Evolutionary conservation across 2,888 invertebrate species (phyloP), one percentile per base, ranked within the genome.

Genomic region (Troides aeacus): DNA sequence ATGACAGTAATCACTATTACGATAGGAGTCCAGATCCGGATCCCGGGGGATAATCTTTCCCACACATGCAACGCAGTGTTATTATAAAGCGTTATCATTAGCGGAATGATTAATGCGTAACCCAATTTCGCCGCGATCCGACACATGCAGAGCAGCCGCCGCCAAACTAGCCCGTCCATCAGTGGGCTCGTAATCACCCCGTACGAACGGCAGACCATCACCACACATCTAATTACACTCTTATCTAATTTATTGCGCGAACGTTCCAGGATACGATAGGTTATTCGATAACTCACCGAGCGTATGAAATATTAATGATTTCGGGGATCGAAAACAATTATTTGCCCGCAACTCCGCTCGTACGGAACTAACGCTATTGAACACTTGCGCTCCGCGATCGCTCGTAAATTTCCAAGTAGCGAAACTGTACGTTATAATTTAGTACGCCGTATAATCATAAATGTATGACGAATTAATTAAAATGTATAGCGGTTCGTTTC

Each of bases 91-190:
- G 76, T 75, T 76, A 80, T 80, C 77, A 74, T 75, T 76, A 78
- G 72, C 78, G 73, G 69, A 71, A 75, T 84, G 83, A 84, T 82
- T 81, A 80, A 83, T 82, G 81, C 68, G 74, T 80, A 81, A 81
- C 79, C 81, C 78, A 80, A 68, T 68, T 68, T 58, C 62, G 53
- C 30, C 30, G 64, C n/a, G 72, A 72, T 67, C 68, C 66, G 65
- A 72, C 77, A 76, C 74, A 76, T 79, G 78, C 72, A 73, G 69
- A 72, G 76, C 76, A 75, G 76, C 78, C 75, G 77, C 72, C 74
- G 74, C 74, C 75, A 75, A 76, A 76, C 74, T 75, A 74, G 73
- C 75, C 64, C 70, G 68, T 67, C 67, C 68, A 71, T 69, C 73
- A 71, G 73, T 70, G 66, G 72, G 73, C 72, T 69, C 56, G 5